phyloP scores from a whole-genome alignment of 92 coral and sea anemone species.

The Metridium senile region DNA sequence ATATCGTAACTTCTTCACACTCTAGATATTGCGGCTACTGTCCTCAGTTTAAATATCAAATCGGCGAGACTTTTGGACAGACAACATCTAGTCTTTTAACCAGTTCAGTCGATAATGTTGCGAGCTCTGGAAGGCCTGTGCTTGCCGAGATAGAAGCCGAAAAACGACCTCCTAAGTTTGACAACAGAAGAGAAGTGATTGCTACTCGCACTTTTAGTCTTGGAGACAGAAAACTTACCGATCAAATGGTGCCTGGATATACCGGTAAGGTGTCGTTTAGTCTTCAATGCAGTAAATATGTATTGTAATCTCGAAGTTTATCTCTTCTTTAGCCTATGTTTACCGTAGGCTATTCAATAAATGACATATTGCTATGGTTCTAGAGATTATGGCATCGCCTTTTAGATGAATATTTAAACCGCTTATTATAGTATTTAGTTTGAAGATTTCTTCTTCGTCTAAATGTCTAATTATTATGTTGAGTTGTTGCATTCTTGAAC shows the following conservation, averaged over 20 bases:
- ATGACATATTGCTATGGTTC: not conserved
- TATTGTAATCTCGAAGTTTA: not conserved
- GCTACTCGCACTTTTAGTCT: slow-evolving; percentile 81
- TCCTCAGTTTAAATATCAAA: slow-evolving; percentile 96
- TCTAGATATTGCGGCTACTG: slow-evolving; percentile 94
- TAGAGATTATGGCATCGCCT: slow-evolving; percentile 4
- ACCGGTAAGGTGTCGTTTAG: slow-evolving; percentile 60
- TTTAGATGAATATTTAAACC: not conserved
- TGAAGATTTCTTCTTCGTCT: not conserved
- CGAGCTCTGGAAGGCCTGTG: slow-evolving; percentile 85
- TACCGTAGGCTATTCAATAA: slow-evolving; percentile 5
- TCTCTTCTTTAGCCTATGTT: slow-evolving; percentile 6
- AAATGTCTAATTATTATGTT: not conserved
- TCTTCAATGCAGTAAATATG: not conserved
- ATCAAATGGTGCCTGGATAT: slow-evolving; percentile 96
- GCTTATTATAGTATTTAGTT: not conserved
- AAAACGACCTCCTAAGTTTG: slow-evolving; percentile 64
- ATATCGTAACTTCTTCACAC: not conserved
- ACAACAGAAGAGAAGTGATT: slow-evolving; percentile 59
- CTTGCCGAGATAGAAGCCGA: slow-evolving; percentile 78
- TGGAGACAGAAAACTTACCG: slow-evolving; percentile 91
- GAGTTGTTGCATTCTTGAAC: not conserved
- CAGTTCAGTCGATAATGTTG: slow-evolving; percentile 53
- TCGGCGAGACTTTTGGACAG: slow-evolving; percentile 94
- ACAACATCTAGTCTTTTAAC: slow-evolving; percentile 88